Evolutionary conservation across 2,797 vertebrate species (phyloP).

Genomic region (Lagodon rhomboides): DNA sequence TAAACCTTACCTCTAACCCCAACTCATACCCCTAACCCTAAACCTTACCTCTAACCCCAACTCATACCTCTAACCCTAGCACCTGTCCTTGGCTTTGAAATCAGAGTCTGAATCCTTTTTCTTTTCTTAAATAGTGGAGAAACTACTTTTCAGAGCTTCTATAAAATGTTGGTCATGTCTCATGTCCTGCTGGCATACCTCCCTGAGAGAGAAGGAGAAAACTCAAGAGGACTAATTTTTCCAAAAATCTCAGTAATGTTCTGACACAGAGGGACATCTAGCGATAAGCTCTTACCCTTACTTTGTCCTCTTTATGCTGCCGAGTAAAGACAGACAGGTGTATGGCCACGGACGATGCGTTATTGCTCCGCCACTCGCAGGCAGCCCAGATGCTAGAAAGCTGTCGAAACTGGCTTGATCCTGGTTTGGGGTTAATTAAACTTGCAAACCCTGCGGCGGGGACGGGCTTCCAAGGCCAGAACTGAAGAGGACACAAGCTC

Average conservation of each 20-base stretch:
- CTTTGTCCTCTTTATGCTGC: constrained; percentile 36
- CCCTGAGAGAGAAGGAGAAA: background rate
- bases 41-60: no score
- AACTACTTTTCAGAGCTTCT: background rate
- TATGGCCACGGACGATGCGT: constrained; percentile 24
- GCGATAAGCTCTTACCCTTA: constrained; percentile 32
- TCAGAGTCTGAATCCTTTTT: background rate
- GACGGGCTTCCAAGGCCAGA: constrained; percentile 68
- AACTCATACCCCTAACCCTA: no score
- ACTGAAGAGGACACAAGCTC: constrained; percentile 71
- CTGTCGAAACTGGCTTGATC: constrained; percentile 70
- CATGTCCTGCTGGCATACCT: background rate
- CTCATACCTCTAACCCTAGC: background rate
- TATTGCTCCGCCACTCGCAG: constrained; percentile 63
- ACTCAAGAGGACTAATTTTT: background rate
- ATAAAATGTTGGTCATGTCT: background rate
- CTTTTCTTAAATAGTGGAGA: background rate
- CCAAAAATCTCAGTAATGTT: background rate
- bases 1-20: no score
- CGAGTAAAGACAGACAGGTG: constrained; percentile 46
- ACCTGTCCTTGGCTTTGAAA: background rate
- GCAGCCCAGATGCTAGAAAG: constrained; percentile 77
- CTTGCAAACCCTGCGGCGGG: constrained; percentile 74
- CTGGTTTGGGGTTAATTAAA: constrained; percentile 86
- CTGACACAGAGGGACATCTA: constrained; percentile 29